phyloP scores from a whole-genome alignment of 2,888 invertebrate species.

The Tricholauxania praeusta region DNA sequence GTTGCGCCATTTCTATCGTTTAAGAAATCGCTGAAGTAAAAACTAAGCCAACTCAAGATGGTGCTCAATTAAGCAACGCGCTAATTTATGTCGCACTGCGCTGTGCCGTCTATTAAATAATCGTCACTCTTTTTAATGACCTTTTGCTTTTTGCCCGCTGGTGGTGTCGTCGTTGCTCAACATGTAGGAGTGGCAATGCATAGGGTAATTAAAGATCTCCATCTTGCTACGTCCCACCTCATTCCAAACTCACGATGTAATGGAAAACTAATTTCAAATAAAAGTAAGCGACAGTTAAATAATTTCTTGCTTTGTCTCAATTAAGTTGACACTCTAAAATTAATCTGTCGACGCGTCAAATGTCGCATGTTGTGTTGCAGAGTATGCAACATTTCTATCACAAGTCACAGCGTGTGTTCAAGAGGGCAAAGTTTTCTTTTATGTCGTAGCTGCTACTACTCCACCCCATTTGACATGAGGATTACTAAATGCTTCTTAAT shows the following conservation, averaged over 20 bases:
- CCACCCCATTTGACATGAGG: background rate
- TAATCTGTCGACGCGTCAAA: constrained; percentile 9
- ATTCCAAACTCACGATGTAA: no score
- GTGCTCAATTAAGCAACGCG: no score
- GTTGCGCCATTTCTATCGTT: no score
- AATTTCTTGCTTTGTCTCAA: constrained; percentile 11
- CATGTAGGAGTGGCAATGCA: no score
- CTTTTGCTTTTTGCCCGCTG: background rate
- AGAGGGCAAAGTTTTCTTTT: background rate
- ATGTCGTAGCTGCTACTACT: background rate
- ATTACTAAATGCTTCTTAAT: background rate
- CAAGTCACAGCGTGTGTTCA: constrained; percentile 7
- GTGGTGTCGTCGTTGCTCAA: background rate
- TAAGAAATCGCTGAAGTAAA: no score
- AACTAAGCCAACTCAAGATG: no score
- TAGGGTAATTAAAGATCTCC: background rate
- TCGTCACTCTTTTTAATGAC: constrained; percentile 1
- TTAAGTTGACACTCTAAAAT: constrained; percentile 12
- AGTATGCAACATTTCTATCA: no score
- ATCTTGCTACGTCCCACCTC: background rate
- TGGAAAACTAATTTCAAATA: constrained; percentile 3
- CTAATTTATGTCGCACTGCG: no score
- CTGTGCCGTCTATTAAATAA: background rate
- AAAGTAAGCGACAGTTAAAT: background rate
- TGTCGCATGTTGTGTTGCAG: no score